These are phyloP conservation scores for Tachina grossa DNA, from an alignment of 2,888 invertebrate genomes.

Conservation along the genomic window DNA sequence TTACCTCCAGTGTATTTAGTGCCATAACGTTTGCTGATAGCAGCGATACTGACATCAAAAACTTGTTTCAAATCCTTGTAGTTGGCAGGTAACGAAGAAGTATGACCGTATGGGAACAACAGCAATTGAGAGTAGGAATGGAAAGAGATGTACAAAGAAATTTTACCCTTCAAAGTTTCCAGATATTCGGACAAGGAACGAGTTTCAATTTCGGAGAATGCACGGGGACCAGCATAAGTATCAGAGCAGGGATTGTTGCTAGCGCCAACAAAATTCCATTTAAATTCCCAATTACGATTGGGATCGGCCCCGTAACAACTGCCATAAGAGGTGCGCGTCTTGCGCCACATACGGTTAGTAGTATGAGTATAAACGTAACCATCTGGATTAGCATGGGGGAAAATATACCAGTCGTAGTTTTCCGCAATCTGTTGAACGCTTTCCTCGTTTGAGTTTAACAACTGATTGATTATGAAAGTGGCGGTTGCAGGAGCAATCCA, in stretches of 20 bases:
- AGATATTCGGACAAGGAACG: conserved; percentile 84
- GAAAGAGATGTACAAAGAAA: conserved; percentile 87
- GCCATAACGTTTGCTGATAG: conserved; percentile 80
- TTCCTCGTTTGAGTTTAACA: conserved; percentile 84
- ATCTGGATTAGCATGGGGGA: conserved; percentile 90
- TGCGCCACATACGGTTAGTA: conserved; percentile 86
- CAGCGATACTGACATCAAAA: conserved; percentile 75
- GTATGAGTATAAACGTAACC: conserved; percentile 87
- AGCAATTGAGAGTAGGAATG: conserved; percentile 90
- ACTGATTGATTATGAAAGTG: conserved; percentile 86
- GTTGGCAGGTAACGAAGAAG: conserved; percentile 83
- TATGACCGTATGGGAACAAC: conserved; percentile 87
- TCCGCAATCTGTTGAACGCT: conserved; percentile 83
- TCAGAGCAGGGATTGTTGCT: conserved; percentile 85
- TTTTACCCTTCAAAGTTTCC: conserved; percentile 82
- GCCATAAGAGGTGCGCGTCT: conserved; percentile 85
- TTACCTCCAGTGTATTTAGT: conserved; percentile 83
- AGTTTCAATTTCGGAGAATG: conserved; percentile 89
- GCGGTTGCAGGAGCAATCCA: conserved; percentile 88
- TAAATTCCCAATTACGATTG: conserved; percentile 90
- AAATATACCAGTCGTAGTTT: conserved; percentile 88
- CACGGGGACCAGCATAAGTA: conserved; percentile 86
- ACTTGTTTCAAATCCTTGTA: conserved; percentile 82
- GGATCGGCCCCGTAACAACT: conserved; percentile 87
- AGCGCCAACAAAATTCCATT: conserved; percentile 87